A percentile compares a stretch with the other conserved stretches of the same genome.
phyloP scores from a whole-genome alignment of 2,113 vertebrate species.

The Acrocephalus arundinaceus region DNA sequence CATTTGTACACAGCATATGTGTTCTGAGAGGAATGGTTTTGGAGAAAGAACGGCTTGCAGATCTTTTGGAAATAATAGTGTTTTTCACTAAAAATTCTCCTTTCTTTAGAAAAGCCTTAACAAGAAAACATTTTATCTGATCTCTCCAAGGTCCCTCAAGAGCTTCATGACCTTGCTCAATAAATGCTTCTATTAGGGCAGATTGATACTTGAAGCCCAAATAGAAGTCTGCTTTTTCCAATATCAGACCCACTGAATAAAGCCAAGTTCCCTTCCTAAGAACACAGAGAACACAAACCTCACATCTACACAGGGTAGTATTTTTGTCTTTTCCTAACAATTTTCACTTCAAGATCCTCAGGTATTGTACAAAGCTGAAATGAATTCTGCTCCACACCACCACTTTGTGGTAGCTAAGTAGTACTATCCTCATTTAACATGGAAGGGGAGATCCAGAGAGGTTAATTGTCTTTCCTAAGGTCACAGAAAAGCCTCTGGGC shows the following conservation, averaged over 20 bases:
- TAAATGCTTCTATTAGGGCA: neutral
- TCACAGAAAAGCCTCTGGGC: constrained; percentile 43
- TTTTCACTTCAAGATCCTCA: constrained; percentile 1
- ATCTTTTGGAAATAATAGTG: neutral
- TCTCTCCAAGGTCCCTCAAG: neutral
- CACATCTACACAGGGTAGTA: neutral
- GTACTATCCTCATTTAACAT: constrained; percentile 18
- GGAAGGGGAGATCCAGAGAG: constrained; percentile 18
- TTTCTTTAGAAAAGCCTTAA: neutral
- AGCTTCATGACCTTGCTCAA: constrained; percentile 2
- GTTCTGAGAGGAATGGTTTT: neutral
- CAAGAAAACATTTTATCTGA: neutral
- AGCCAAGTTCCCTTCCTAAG: neutral
- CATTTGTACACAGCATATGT: neutral
- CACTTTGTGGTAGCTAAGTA: constrained; percentile 43
- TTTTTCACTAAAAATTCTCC: neutral
- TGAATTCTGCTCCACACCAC: constrained; percentile 58
- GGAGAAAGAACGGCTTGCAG: neutral
- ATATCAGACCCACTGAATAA: neutral
- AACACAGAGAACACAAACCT: neutral
- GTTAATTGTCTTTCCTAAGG: constrained; percentile 60
- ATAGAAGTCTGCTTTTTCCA: neutral
- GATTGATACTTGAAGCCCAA: neutral
- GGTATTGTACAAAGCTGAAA: neutral
- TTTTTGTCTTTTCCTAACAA: constrained; percentile 3